Percentiles rank a stretch among this genome's conserved stretches.
Evolutionary conservation across 2,797 vertebrate genomes (phyloP).

Genomic region (Selene dorsalis): DNA sequence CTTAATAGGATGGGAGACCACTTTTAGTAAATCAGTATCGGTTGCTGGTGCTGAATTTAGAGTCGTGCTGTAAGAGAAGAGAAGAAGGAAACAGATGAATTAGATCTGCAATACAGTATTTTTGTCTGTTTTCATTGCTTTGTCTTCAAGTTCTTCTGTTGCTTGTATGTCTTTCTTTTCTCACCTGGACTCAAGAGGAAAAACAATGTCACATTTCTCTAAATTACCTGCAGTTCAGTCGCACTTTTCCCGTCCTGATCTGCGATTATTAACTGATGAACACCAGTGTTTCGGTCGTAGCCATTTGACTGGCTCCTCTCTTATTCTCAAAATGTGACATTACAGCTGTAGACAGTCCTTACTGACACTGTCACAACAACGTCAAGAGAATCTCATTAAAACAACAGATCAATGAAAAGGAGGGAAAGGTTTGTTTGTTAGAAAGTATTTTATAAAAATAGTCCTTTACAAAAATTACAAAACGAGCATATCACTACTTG

Average conservation of each 20-base stretch:
- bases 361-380: not conserved
- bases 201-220: not conserved
- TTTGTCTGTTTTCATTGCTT: conserved; percentile 36
- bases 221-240: conserved; percentile 9
- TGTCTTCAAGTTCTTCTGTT: conserved; percentile 23
- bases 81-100: conserved; percentile 35
- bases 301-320: not conserved
- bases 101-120: conserved; percentile 47
- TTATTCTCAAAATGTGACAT: conserved; percentile 21
- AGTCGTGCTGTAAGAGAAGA: conserved; percentile 33
- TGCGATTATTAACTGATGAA: conserved; percentile 14
- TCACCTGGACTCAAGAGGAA: conserved; percentile 1
- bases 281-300: conserved; percentile 16
- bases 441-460: not conserved
- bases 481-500: not conserved
- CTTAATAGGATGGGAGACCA: conserved; percentile 39
- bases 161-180: not conserved
- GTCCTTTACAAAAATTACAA: not conserved
- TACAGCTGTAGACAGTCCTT: not conserved
- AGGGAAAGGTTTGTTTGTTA: not conserved
- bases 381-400: not conserved
- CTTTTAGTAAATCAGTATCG: conserved; percentile 47
- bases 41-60: conserved; percentile 18
- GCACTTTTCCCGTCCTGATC: conserved; percentile 8
- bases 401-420: not conserved